A percentile compares a stretch with the other conserved stretches of the same genome.
phyloP scores from a whole-genome alignment of 1,140 invertebrate species.

The Drosophila carrolli region DNA sequence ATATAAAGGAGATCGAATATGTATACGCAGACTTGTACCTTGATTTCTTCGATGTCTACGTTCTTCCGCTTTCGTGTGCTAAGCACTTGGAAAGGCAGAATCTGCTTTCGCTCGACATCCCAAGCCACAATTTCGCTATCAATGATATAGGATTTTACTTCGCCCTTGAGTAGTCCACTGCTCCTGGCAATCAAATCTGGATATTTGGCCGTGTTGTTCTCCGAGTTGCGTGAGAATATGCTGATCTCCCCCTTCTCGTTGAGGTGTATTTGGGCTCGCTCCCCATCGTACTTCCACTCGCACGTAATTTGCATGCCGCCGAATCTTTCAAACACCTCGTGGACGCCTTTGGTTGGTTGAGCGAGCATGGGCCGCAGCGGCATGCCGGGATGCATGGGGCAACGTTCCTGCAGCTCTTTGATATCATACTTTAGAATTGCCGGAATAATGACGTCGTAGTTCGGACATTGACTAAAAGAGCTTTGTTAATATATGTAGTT shows the following conservation, averaged over 20 bases:
- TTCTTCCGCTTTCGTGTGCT: slow-evolving; percentile 98
- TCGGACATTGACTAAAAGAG: slow-evolving; percentile 94
- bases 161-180: slow-evolving; percentile 86
- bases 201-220: slow-evolving; percentile 99
- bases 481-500: background rate
- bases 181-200: slow-evolving; percentile 96
- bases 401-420: slow-evolving; percentile 91
- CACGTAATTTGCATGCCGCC: slow-evolving; percentile 97
- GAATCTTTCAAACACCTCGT: slow-evolving; percentile 96
- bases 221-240: slow-evolving; percentile 98
- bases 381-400: slow-evolving; percentile 95
- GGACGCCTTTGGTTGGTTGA: slow-evolving; percentile 97
- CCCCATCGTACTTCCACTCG: slow-evolving; percentile 99
- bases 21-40: slow-evolving; percentile 98
- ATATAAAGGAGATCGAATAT: slow-evolving; percentile 98
- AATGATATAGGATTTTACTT: slow-evolving; percentile 94
- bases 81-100: slow-evolving; percentile 98
- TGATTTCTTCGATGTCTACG: slow-evolving; percentile 94
- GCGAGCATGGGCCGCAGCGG: slow-evolving; percentile 99
- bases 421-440: slow-evolving; percentile 93
- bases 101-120: slow-evolving; percentile 95
- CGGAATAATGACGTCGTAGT: slow-evolving; percentile 95
- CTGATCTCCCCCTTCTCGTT: slow-evolving; percentile 88
- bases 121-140: slow-evolving; percentile 99
- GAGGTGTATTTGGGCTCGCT: slow-evolving; percentile 97